Conservation (phyloP, 1,140 invertebrate species). For the Lucilia cuprina region DNA sequence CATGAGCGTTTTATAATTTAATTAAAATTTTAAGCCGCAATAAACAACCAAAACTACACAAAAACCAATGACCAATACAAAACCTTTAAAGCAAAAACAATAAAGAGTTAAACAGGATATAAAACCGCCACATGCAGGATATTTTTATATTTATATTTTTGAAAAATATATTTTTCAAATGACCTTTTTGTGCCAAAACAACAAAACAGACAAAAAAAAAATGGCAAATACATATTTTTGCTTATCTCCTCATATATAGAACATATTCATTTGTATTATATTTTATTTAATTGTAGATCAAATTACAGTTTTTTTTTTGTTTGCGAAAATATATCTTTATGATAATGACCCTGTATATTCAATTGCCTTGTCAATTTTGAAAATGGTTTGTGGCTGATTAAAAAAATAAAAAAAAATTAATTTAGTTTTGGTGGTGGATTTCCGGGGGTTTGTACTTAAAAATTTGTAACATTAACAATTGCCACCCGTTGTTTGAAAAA, state of each 20-base stretch:
- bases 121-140: background rate
- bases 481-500: background rate
- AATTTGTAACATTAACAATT: background rate
- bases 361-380: background rate
- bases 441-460: background rate
- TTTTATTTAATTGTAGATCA: constrained; percentile 8
- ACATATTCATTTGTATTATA: background rate
- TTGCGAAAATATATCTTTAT: background rate
- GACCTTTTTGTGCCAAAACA: background rate
- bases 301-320: background rate
- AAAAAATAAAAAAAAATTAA: background rate
- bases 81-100: background rate
- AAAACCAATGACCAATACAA: background rate
- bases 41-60: background rate
- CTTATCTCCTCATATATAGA: too few relatives aligned
- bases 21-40: constrained; percentile 7
- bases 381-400: background rate
- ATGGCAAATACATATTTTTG: background rate
- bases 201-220: background rate
- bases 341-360: background rate
- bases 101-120: background rate
- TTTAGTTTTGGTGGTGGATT: background rate
- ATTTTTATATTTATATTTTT: background rate
- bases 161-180: background rate
- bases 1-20: constrained; percentile 17